Conservation (phyloP, 2,888 invertebrate genomes). For the Aleiodes leptofemur region DNA sequence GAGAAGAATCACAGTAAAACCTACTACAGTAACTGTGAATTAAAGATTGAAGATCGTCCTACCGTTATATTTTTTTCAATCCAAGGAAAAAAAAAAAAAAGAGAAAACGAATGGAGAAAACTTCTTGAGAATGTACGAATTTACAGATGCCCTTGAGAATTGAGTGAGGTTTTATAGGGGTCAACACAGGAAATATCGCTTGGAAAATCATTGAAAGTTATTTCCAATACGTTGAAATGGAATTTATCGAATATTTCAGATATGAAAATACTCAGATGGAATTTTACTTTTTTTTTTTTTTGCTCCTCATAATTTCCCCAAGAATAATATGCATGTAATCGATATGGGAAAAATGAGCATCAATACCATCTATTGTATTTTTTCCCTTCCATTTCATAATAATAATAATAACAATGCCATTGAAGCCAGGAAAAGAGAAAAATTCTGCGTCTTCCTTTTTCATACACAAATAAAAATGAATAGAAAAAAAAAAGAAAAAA, state of each 20-base stretch:
- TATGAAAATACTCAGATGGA: background rate
- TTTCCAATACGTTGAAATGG: background rate
- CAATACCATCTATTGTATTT: background rate
- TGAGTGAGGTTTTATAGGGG: background rate
- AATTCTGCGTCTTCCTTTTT: slow-evolving; percentile 6
- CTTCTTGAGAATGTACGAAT: background rate
- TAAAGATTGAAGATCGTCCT: slow-evolving; percentile 58
- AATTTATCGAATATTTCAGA: background rate
- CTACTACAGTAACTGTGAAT: slow-evolving; percentile 51
- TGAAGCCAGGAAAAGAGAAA: slow-evolving; percentile 36
- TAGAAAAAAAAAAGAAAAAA: slow-evolving; percentile 31
- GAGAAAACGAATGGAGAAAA: background rate
- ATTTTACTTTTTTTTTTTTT: background rate
- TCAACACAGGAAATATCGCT: no score
- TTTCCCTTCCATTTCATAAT: background rate
- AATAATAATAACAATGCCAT: background rate
- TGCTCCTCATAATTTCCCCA: no score
- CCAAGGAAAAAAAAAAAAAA: no score
- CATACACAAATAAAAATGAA: slow-evolving; percentile 23
- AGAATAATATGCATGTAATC: background rate
- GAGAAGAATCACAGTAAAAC: slow-evolving; percentile 53
- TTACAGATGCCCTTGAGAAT: background rate
- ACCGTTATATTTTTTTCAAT: slow-evolving; percentile 5
- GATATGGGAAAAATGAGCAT: background rate
- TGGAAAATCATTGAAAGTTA: background rate